A percentile compares a stretch with the other conserved stretches of the same genome.
phyloP scores from a whole-genome alignment of 2,113 vertebrate genomes.

The Salminus brasiliensis region DNA sequence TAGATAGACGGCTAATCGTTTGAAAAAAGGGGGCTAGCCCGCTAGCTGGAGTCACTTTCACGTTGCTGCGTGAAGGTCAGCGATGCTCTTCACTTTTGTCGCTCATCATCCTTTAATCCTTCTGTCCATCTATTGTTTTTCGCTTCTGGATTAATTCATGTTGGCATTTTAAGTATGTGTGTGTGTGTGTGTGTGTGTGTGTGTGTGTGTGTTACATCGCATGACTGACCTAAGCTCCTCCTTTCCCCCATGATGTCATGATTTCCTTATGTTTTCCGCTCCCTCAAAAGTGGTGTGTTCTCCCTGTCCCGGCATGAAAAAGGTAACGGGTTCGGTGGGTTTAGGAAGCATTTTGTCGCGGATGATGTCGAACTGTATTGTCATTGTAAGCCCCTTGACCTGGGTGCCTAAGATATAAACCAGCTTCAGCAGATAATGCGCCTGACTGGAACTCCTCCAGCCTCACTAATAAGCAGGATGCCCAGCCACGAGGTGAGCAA shows the following conservation, averaged over 20 bases:
- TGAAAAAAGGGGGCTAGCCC: not conserved
- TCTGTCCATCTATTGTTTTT: not conserved
- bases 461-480: constrained; percentile 99
- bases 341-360: not conserved
- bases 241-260: not conserved
- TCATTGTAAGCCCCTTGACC: constrained; percentile 91
- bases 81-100: not conserved
- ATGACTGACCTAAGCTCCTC: not conserved
- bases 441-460: constrained; percentile 97
- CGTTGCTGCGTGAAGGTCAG: not conserved
- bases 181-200: constrained; percentile 47
- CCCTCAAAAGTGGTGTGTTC: constrained; percentile 9
- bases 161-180: constrained; percentile 51
- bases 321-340: not conserved
- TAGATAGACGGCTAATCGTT: constrained; percentile 10
- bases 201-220: constrained; percentile 9
- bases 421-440: constrained; percentile 99
- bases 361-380: constrained; percentile 64
- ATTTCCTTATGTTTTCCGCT: not conserved
- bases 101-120: not conserved
- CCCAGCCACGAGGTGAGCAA: constrained; percentile 98
- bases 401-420: constrained; percentile 95
- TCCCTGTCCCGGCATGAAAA: not conserved
- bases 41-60: not conserved
- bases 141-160: not conserved